Conservation (phyloP, 2,113 vertebrate genomes). For the Trichechus manatus region DNA sequence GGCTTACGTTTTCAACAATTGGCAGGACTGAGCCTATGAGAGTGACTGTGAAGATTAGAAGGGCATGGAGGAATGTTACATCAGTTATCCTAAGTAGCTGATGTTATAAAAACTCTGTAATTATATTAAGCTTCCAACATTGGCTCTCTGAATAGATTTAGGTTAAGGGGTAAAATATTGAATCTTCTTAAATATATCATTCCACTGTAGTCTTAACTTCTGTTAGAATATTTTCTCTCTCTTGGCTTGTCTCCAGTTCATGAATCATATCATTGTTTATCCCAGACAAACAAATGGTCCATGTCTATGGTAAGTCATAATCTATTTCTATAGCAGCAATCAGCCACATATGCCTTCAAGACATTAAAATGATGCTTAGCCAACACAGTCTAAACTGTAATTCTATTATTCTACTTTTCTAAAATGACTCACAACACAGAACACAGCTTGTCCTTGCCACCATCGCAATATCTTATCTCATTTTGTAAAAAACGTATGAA, state of each 20-base stretch:
- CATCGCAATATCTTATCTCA: conserved; percentile 50
- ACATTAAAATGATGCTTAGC: conserved; percentile 45
- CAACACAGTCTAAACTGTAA: conserved; percentile 32
- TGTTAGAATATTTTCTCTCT: conserved; percentile 40
- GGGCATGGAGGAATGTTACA: background rate
- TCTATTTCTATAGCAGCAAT: conserved; percentile 42
- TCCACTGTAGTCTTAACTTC: conserved; percentile 2
- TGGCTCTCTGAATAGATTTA: conserved; percentile 47
- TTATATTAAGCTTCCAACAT: background rate
- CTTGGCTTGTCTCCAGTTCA: conserved; percentile 56
- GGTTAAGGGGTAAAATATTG: conserved; percentile 25
- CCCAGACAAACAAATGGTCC: conserved; percentile 45
- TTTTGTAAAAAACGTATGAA: background rate
- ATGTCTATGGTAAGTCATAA: conserved; percentile 45
- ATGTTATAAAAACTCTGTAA: conserved; percentile 35
- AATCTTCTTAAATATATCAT: conserved; percentile 48
- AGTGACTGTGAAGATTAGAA: background rate
- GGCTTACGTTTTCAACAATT: conserved; percentile 5
- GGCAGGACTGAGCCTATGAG: background rate
- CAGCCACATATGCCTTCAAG: conserved; percentile 9
- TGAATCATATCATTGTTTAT: conserved; percentile 71
- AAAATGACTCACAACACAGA: conserved; percentile 53
- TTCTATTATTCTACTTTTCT: conserved; percentile 54
- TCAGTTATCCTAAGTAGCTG: conserved; percentile 36
- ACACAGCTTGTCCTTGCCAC: conserved; percentile 32